Percentiles rank a stretch among this genome's conserved stretches.
phyloP scores from a whole-genome alignment of 2,888 invertebrate genomes.

The Agriopis leucophaearia region DNA sequence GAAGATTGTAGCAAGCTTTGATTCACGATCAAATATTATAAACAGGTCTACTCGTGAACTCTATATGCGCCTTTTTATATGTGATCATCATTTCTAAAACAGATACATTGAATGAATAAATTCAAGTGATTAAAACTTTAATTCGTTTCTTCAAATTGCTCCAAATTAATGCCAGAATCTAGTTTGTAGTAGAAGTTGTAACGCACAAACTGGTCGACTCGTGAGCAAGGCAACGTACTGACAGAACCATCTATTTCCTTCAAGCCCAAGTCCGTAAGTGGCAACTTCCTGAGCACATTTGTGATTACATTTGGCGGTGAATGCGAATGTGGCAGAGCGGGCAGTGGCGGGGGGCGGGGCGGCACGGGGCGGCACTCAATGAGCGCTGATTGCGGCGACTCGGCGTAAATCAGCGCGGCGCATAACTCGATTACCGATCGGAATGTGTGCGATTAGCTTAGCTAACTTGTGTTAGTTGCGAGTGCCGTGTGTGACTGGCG shows the following conservation, averaged over 20 bases:
- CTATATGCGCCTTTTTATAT: no score
- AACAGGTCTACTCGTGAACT: no score
- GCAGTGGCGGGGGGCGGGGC: conserved; percentile 18
- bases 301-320: conserved; percentile 54
- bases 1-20: no score
- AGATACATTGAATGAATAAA: no score
- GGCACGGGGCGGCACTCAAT: conserved; percentile 49
- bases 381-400: conserved; percentile 58
- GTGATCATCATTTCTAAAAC: no score
- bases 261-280: conserved; percentile 26
- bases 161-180: background rate
- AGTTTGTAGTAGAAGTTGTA: background rate
- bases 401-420: conserved; percentile 45
- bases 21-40: no score
- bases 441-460: conserved; percentile 52
- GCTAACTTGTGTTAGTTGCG: conserved; percentile 38
- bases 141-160: background rate
- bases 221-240: background rate
- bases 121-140: background rate
- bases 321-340: conserved; percentile 44
- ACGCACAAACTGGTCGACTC: background rate
- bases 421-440: conserved; percentile 55
- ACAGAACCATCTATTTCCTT: conserved; percentile 19
- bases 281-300: conserved; percentile 41
- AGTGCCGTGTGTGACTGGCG: conserved; percentile 18